Percentiles rank a stretch among this genome's conserved stretches.
Evolutionary conservation across 2,888 invertebrate genomes (phyloP).

Genomic region (Rotaria macrura): DNA sequence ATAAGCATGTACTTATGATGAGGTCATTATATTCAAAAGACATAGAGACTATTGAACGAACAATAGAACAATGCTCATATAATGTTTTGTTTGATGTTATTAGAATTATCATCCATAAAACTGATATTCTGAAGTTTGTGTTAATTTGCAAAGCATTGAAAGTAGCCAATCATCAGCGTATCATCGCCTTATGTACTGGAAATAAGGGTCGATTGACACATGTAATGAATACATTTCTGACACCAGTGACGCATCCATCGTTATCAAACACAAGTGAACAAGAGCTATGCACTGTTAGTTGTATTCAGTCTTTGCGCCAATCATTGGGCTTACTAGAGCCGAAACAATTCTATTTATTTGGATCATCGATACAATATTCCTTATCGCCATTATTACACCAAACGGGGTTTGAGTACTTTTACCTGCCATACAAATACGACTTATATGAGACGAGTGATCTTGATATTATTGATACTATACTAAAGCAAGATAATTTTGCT

Average conservation of each 20-base stretch:
- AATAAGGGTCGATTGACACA: background rate
- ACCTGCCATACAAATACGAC: background rate
- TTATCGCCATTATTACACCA: background rate
- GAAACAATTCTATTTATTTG: background rate
- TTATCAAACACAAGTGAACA: background rate
- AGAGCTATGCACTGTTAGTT: background rate
- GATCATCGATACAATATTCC: background rate
- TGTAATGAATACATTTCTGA: background rate
- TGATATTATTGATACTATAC: background rate
- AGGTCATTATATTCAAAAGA: background rate
- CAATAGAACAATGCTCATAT: background rate
- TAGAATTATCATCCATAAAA: background rate
- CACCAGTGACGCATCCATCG: background rate
- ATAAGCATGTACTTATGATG: background rate
- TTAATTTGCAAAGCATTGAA: background rate
- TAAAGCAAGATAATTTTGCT: background rate
- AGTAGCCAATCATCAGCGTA: background rate
- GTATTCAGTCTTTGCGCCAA: background rate
- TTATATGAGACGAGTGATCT: background rate
- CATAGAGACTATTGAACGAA: background rate
- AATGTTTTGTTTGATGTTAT: background rate
- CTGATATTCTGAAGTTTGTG: background rate
- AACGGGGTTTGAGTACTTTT: background rate
- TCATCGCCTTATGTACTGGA: background rate
- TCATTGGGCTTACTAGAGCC: background rate